Percentiles rank a stretch among this genome's conserved stretches.
These are phyloP conservation scores for Zelostemma sp. DNA, from an alignment of 1,140 invertebrate species.

Conservation along the genomic window DNA sequence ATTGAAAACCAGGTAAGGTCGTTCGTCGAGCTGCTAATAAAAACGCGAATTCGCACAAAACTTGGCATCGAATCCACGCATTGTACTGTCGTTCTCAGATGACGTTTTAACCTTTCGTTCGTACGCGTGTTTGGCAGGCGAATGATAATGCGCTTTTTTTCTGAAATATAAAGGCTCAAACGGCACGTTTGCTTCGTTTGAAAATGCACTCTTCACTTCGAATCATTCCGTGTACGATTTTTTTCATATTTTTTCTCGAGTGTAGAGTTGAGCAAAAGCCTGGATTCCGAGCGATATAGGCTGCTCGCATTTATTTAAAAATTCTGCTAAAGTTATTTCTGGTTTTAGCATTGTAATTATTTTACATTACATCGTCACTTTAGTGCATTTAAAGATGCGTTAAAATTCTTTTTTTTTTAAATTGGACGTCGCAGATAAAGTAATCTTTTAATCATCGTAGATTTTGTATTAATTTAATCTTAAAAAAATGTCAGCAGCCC, in stretches of 20 bases:
- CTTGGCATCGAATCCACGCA: conserved; percentile 23
- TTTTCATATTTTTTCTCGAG: too few species aligned
- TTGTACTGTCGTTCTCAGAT: conserved; percentile 30
- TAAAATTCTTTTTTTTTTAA: too few species aligned
- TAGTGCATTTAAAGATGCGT: too few species aligned
- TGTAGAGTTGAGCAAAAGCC: too few species aligned
- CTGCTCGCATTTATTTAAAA: conserved; percentile 4
- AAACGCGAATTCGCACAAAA: conserved; percentile 11
- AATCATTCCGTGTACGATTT: too few species aligned
- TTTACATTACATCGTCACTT: too few species aligned
- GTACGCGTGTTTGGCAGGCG: conserved; percentile 35
- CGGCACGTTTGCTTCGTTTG: background rate
- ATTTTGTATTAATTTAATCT: too few species aligned
- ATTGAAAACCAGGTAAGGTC: conserved; percentile 32
- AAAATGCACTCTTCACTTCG: background rate
- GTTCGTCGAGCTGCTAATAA: background rate
- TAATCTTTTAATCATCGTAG: too few species aligned
- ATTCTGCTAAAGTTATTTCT: background rate
- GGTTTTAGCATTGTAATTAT: background rate
- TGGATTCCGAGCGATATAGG: background rate
- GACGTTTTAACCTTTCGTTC: conserved; percentile 64
- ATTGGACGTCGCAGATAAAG: too few species aligned
- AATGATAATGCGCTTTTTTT: conserved; percentile 19
- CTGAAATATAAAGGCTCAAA: background rate
- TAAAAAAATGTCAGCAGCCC: too few species aligned